These are phyloP conservation scores for Drosophila lacicola DNA, from an alignment of 2,888 invertebrate species.

Conservation along the genomic window DNA sequence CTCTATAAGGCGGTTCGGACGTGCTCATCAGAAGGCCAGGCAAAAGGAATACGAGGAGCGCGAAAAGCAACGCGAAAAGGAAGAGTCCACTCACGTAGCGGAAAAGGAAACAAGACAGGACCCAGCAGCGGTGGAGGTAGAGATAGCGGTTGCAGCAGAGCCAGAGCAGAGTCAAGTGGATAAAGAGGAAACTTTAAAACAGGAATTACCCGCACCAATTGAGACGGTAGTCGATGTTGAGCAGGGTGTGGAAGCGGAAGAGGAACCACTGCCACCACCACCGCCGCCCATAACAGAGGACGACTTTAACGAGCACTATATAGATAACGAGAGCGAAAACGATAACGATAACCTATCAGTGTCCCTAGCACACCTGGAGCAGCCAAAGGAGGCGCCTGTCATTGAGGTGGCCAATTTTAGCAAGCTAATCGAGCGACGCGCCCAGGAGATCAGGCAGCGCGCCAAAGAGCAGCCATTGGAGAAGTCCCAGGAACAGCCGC, in stretches of 20 bases:
- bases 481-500: conserved; percentile 1
- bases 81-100: conserved; percentile 32
- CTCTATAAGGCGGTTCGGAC: conserved; percentile 83
- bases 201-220: conserved; percentile 29
- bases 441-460: conserved; percentile 72
- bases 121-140: neutral
- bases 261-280: conserved; percentile 58
- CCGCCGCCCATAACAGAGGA: conserved; percentile 55
- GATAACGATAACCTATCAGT: conserved; percentile 40
- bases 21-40: conserved; percentile 82
- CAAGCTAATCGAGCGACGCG: conserved; percentile 80
- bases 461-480: conserved; percentile 28
- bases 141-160: neutral
- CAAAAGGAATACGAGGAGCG: conserved; percentile 78
- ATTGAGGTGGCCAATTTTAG: conserved; percentile 82
- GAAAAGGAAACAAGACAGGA: conserved; percentile 43
- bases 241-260: conserved; percentile 9
- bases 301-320: conserved; percentile 16
- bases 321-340: conserved; percentile 3
- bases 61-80: conserved; percentile 53
- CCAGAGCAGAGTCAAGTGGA: conserved; percentile 31
- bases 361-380: conserved; percentile 57
- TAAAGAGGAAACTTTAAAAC: conserved; percentile 27
- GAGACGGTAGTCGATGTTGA: conserved; percentile 10
- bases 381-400: conserved; percentile 80